Percentiles rank a stretch among this genome's conserved stretches.
Conservation (phyloP, 2,113 vertebrate genomes). For the Cinclus cinclus region DNA sequence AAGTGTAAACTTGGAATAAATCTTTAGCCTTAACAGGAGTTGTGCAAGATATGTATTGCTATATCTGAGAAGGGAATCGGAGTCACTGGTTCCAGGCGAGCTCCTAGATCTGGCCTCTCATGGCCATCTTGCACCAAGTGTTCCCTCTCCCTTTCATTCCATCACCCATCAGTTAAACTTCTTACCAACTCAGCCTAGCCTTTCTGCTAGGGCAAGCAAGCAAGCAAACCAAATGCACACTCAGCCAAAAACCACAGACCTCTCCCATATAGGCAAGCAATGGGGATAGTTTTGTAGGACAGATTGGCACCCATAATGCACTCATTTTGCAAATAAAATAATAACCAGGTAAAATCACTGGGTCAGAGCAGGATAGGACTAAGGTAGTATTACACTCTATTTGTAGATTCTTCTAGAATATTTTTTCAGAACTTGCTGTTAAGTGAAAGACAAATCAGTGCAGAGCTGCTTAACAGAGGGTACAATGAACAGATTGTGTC, state of each 20-base stretch:
- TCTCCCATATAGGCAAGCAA: background rate
- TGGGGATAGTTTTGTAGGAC: background rate
- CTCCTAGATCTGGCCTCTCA: background rate
- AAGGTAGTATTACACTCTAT: background rate
- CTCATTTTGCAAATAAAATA: background rate
- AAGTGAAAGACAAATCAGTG: background rate
- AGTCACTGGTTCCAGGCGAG: background rate
- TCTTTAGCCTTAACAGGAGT: conserved; percentile 14
- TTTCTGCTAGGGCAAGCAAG: background rate
- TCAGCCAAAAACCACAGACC: background rate
- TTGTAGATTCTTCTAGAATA: background rate
- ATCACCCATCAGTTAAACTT: background rate
- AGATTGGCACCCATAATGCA: background rate
- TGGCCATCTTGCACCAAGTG: background rate
- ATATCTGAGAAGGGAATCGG: background rate
- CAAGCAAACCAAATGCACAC: background rate
- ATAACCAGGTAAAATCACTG: background rate
- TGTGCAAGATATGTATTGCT: background rate
- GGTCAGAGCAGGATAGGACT: background rate
- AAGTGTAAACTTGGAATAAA: background rate
- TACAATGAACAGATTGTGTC: background rate
- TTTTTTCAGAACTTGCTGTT: background rate
- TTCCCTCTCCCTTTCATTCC: background rate
- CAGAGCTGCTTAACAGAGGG: background rate
- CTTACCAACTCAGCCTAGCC: background rate